phyloP scores from a whole-genome alignment of 2,113 vertebrate species.

The Fulmarus glacialis region DNA sequence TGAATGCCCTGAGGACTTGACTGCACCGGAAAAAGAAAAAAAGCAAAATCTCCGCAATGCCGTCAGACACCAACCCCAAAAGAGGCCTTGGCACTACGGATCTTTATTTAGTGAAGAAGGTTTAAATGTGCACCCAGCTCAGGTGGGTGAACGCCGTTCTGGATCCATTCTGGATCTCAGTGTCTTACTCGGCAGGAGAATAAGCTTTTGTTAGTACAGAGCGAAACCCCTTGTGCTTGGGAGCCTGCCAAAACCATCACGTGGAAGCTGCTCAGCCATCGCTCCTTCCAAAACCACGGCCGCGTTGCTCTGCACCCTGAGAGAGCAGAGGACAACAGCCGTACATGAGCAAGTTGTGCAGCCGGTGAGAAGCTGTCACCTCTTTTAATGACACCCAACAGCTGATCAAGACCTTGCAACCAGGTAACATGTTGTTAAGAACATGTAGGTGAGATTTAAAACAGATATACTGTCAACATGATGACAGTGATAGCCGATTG shows the following conservation, averaged over 20 bases:
- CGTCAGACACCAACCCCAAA: not conserved
- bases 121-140: not conserved
- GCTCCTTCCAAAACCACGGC: not conserved
- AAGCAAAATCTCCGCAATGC: not conserved
- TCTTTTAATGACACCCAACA: slow-evolving; percentile 28
- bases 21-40: not conserved
- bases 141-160: not conserved
- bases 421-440: slow-evolving; percentile 52
- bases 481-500: not conserved
- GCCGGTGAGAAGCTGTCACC: not conserved
- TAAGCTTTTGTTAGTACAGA: not conserved
- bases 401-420: slow-evolving; percentile 50
- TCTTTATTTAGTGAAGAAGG: not conserved
- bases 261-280: not conserved
- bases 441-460: slow-evolving; percentile 34
- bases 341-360: not conserved
- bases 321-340: not conserved
- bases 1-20: not conserved
- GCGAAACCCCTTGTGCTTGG: fast-evolving
- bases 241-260: not conserved
- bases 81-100: not conserved
- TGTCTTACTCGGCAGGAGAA: not conserved
- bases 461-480: slow-evolving; percentile 5
- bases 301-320: fast-evolving
- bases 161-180: not conserved